phyloP scores from a whole-genome alignment of 2,797 vertebrate species.

The Anguilla marmorata region DNA sequence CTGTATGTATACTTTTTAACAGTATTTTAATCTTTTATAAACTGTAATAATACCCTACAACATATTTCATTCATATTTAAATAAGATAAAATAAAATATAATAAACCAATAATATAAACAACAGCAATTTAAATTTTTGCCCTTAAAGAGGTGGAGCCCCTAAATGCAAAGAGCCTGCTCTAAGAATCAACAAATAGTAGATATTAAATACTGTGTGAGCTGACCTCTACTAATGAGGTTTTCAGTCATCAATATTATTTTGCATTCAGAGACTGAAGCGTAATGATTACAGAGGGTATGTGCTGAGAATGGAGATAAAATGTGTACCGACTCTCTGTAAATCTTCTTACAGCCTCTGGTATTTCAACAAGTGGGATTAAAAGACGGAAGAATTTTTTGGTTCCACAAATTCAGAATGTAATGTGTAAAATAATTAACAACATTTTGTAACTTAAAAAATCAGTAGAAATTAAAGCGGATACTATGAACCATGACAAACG shows the following conservation, averaged over 20 bases:
- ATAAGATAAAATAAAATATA: neutral
- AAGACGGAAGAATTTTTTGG: neutral
- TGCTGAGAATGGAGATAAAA: slow-evolving; percentile 1
- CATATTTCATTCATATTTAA: neutral
- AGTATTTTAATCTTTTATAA: neutral
- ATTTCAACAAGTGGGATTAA: slow-evolving; percentile 12
- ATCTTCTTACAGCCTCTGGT: neutral
- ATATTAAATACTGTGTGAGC: neutral
- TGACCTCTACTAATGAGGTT: neutral
- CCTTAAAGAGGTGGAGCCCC: neutral
- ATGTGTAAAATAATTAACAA: neutral
- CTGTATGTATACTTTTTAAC: neutral
- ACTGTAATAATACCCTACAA: neutral
- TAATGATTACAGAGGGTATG: neutral
- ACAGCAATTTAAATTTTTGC: neutral
- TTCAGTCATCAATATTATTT: neutral
- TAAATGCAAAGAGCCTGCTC: neutral
- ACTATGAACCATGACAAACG: neutral
- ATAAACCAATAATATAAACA: neutral
- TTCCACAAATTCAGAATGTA: neutral
- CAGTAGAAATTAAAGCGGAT: neutral
- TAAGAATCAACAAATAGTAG: neutral
- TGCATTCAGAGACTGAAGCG: slow-evolving; percentile 4
- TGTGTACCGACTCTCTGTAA: neutral
- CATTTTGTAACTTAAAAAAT: neutral